phyloP scores from a whole-genome alignment of 2,888 invertebrate genomes.

The Drosophila mercatorum region DNA sequence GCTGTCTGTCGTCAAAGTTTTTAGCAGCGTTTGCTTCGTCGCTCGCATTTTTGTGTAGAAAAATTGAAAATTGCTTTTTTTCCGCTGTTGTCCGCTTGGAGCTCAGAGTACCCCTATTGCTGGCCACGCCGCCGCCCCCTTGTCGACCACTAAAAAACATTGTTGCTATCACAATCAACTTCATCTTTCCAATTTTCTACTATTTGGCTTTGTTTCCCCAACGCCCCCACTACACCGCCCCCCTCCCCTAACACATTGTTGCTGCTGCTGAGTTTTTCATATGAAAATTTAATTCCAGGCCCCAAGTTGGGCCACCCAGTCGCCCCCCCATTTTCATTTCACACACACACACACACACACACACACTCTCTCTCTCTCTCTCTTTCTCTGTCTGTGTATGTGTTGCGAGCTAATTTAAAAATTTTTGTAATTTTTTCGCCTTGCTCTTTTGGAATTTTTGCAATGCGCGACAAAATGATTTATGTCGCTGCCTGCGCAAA shows the following conservation, averaged over 20 bases:
- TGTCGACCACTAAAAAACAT: conserved; percentile 21
- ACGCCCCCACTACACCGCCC: not conserved
- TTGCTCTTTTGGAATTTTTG: conserved; percentile 80
- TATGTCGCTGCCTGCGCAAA: conserved; percentile 80
- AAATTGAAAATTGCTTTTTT: conserved; percentile 81
- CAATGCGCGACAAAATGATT: conserved; percentile 84
- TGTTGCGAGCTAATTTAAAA: conserved; percentile 80
- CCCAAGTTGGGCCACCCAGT: conserved; percentile 41
- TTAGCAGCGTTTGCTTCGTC: conserved; percentile 77
- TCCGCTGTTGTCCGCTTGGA: conserved; percentile 1
- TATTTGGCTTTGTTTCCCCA: conserved; percentile 72
- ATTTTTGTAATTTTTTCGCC: conserved; percentile 81
- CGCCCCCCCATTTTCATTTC: conserved; percentile 40
- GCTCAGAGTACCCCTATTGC: conserved; percentile 11
- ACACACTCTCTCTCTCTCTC: conserved; percentile 40
- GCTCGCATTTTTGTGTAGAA: conserved; percentile 75
- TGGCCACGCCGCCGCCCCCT: not conserved
- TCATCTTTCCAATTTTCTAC: conserved; percentile 82
- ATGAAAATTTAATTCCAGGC: conserved; percentile 78
- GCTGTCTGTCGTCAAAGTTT: conserved; percentile 83
- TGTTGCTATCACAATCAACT: conserved; percentile 70
- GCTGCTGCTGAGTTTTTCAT: conserved; percentile 59
- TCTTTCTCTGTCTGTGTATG: conserved; percentile 40
- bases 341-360: conserved; percentile 11
- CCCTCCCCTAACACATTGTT: conserved; percentile 26